phyloP scores from a whole-genome alignment of 1,140 invertebrate genomes.

The Apis florea region DNA sequence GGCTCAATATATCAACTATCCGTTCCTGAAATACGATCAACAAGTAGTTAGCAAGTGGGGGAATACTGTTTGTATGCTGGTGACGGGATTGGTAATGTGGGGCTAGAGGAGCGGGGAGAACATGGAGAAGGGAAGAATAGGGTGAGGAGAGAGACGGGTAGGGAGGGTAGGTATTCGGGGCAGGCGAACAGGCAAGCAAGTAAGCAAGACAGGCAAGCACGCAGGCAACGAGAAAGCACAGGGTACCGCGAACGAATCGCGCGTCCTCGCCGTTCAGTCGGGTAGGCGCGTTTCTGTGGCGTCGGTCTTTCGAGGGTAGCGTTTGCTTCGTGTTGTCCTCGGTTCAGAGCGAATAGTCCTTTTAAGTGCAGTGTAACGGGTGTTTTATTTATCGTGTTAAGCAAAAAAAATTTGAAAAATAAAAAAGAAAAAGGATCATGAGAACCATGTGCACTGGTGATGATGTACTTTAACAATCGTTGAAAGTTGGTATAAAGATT shows the following conservation, averaged over 20 bases:
- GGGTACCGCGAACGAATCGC: constrained; percentile 53
- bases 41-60: constrained; percentile 63
- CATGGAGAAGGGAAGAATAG: background rate
- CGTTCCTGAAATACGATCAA: constrained; percentile 67
- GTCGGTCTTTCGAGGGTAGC: constrained; percentile 37
- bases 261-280: constrained; percentile 61
- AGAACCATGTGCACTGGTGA: constrained; percentile 46
- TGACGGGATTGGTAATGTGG: constrained; percentile 28
- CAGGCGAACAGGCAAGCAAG: constrained; percentile 5
- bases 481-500: background rate
- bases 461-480: constrained; percentile 46
- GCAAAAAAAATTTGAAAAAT: background rate
- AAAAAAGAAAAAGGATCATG: constrained; percentile 5
- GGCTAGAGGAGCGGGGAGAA: too few relatives aligned
- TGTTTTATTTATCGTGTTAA: constrained; percentile 5
- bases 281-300: constrained; percentile 64
- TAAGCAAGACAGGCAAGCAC: constrained; percentile 3
- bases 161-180: background rate
- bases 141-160: constrained; percentile 8
- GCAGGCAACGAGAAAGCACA: constrained; percentile 25
- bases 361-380: constrained; percentile 31
- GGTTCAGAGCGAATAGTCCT: background rate
- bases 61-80: constrained; percentile 63
- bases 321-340: constrained; percentile 22
- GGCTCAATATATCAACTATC: background rate